These are phyloP conservation scores for Rosalia funebris DNA, from an alignment of 2,888 invertebrate species.

Conservation along the genomic window DNA sequence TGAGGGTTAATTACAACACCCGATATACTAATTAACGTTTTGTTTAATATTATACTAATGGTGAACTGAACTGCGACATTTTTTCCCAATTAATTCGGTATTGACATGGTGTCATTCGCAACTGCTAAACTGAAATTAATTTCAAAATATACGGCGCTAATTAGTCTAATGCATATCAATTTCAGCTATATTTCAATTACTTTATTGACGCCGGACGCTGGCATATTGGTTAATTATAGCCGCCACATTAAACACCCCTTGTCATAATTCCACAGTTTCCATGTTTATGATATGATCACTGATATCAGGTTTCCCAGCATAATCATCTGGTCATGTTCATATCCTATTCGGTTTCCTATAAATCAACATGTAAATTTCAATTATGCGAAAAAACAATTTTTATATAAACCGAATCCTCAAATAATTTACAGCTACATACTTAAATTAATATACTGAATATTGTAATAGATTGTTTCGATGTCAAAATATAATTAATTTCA, in stretches of 20 bases:
- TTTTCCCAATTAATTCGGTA: constrained; percentile 2
- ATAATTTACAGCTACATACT: too few relatives aligned
- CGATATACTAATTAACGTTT: neutral
- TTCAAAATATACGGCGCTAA: constrained; percentile 7
- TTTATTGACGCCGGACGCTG: neutral
- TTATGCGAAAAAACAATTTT: too few relatives aligned
- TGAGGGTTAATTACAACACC: too few relatives aligned
- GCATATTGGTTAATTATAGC: constrained; percentile 13
- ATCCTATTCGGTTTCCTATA: too few relatives aligned
- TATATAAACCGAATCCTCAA: too few relatives aligned
- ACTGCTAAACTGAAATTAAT: neutral
- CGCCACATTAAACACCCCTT: neutral
- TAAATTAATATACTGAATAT: too few relatives aligned
- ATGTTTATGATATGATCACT: neutral
- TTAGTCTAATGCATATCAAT: constrained; percentile 14
- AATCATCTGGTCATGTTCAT: too few relatives aligned
- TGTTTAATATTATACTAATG: neutral
- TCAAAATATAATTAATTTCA: too few relatives aligned
- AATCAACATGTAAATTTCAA: too few relatives aligned
- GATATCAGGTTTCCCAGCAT: neutral
- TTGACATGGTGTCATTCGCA: constrained; percentile 2
- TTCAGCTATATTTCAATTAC: constrained; percentile 14
- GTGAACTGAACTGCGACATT: neutral
- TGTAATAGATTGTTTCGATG: too few relatives aligned
- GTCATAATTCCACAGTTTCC: neutral